Percentiles rank a stretch among this genome's conserved stretches.
phyloP scores from a whole-genome alignment of 2,113 vertebrate genomes.

The Centropus bengalensis region DNA sequence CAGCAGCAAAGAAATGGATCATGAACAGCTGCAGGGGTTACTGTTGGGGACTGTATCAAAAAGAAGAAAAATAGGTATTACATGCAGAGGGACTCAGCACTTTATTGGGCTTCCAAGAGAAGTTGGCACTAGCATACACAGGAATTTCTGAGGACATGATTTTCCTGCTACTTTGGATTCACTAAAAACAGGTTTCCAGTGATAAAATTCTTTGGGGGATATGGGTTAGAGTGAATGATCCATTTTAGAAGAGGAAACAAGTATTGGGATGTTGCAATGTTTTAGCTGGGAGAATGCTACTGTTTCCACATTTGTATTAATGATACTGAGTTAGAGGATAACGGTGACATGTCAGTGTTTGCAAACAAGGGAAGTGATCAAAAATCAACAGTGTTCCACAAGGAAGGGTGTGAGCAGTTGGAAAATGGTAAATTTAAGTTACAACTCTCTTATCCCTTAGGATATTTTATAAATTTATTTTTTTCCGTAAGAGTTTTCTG shows the following conservation, averaged over 20 bases:
- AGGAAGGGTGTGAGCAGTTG: constrained; percentile 33
- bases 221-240: constrained; percentile 58
- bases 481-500: constrained; percentile 6
- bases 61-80: constrained; percentile 60
- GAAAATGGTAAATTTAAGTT: constrained; percentile 48
- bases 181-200: constrained; percentile 65
- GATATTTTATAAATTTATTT: not conserved
- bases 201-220: constrained; percentile 72
- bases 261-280: constrained; percentile 56
- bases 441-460: not conserved
- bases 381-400: constrained; percentile 33
- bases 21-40: constrained; percentile 33
- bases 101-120: constrained; percentile 59
- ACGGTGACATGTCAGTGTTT: constrained; percentile 9
- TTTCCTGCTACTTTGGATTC: constrained; percentile 62
- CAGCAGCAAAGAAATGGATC: not conserved
- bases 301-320: constrained; percentile 69
- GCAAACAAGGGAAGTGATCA: constrained; percentile 57
- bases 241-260: constrained; percentile 55
- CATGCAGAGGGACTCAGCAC: constrained; percentile 52
- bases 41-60: constrained; percentile 49
- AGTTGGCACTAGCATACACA: not conserved
- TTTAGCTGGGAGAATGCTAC: constrained; percentile 47
- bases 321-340: constrained; percentile 25
- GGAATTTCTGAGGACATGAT: constrained; percentile 54